phyloP scores from a whole-genome alignment of 2,888 invertebrate species.

The Cremastinae sp. region DNA sequence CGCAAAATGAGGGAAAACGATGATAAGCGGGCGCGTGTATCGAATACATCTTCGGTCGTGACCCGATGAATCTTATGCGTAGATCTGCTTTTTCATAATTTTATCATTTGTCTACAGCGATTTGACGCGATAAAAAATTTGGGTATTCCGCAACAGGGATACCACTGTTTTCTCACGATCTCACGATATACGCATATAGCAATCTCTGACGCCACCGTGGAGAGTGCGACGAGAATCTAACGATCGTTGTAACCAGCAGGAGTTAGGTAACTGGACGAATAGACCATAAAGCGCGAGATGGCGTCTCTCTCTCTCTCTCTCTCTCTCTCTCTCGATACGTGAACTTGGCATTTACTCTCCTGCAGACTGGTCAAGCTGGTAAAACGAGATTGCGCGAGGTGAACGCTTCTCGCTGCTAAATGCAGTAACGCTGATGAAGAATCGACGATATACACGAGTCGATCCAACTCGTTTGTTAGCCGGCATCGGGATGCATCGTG shows the following conservation, averaged over 20 bases:
- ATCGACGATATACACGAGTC: slow-evolving; percentile 14
- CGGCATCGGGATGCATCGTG: not conserved
- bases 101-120: too few relatives aligned
- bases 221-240: slow-evolving; percentile 16
- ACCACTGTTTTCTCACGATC: slow-evolving; percentile 56
- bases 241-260: slow-evolving; percentile 11
- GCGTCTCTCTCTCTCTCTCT: too few relatives aligned
- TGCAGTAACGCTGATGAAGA: slow-evolving; percentile 9
- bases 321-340: not conserved
- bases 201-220: slow-evolving; percentile 52
- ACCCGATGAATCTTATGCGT: too few relatives aligned
- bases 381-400: slow-evolving; percentile 39
- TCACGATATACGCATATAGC: too few relatives aligned
- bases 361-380: slow-evolving; percentile 41
- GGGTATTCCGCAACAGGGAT: slow-evolving; percentile 19
- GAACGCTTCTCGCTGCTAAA: slow-evolving; percentile 27
- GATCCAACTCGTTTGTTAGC: not conserved
- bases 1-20: too few relatives aligned
- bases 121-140: too few relatives aligned
- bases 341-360: slow-evolving; percentile 17
- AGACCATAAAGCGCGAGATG: slow-evolving; percentile 20
- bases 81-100: too few relatives aligned
- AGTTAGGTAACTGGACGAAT: slow-evolving; percentile 32
- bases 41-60: too few relatives aligned
- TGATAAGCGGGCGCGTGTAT: too few relatives aligned